Base-by-base conservation (phyloP, 2,797 vertebrate species). In the Sebastolobus alascanus region DNA sequence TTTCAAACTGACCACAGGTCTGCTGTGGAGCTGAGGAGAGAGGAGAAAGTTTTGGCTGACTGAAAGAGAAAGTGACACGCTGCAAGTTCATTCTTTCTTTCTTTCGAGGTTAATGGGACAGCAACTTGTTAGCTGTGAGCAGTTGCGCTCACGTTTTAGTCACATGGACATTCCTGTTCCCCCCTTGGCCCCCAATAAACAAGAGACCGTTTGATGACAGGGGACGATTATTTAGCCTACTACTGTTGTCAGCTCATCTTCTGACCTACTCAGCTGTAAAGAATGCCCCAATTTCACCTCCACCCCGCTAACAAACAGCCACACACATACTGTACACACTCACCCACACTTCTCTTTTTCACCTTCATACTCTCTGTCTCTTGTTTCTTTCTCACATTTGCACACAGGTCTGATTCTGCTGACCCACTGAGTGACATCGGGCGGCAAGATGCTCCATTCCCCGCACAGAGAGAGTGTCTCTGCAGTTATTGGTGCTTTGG, bases 201-300 rank as follows among this genome's bases (percentile, higher is more conserved):
- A 95, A 95, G 86, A 87, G 88, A 63, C 56, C 31, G 14, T 86
- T 90, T 92, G 79, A 93, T 93, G 86, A 88, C 54, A 77, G 69
- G 65, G 79, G 80, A 87, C 8, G 71, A 91, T 90, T 90, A 89
- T 93, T 90, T 93, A 93, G 83, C 94, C 95, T 90, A 93, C 83
- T 95, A 95, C 83, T 90, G 70, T 37, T 89, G 92, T 92, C 90
- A 94, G 82, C 72, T 89, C 46, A 35, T 86, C 88, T 90, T 90
- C 89, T 89, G 79, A 76, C 83, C 85, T 87, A 89, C 87, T 94
- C 90, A 83, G 85, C 89, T 94, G 87, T 90, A 90, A 94, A 90
- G 88, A 90, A 91, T 94, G 94, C 66, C 92, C 93, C 82, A 91
- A 84, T 93, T 95, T 91, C 56, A 87, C 50, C 76, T 89, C 80